These are phyloP conservation scores for Cryptomyrus ogoouensis DNA, from an alignment of 2,113 vertebrate genomes.

Conservation along the genomic window DNA sequence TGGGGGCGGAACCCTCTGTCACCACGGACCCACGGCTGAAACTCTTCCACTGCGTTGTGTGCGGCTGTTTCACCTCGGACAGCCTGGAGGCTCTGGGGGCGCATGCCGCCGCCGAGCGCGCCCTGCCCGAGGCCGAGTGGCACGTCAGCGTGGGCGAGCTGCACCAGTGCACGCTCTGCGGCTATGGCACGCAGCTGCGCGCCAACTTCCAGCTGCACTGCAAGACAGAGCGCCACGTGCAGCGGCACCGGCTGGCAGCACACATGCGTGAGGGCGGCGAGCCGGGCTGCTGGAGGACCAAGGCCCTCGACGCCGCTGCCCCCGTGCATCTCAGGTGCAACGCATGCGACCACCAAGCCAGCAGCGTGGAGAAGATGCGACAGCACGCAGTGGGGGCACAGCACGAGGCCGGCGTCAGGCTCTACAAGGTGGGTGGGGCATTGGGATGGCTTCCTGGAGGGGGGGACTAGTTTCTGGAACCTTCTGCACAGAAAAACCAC, in stretches of 20 bases:
- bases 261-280: slow-evolving; percentile 98
- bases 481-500: too few species aligned
- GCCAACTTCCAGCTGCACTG: slow-evolving; percentile 99
- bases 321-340: slow-evolving; percentile 98
- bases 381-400: slow-evolving; percentile 94
- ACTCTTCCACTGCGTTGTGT: slow-evolving; percentile 98
- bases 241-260: slow-evolving; percentile 98
- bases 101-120: slow-evolving; percentile 87
- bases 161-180: slow-evolving; percentile 99
- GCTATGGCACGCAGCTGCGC: slow-evolving; percentile 99
- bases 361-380: slow-evolving; percentile 98
- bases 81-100: slow-evolving; percentile 93
- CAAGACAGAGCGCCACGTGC: slow-evolving; percentile 99
- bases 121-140: slow-evolving; percentile 97
- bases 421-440: slow-evolving; percentile 88
- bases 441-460: background rate
- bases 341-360: slow-evolving; percentile 98
- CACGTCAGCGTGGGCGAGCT: slow-evolving; percentile 91
- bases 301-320: slow-evolving; percentile 97
- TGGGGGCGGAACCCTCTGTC: slow-evolving; percentile 93
- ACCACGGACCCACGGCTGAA: slow-evolving; percentile 89
- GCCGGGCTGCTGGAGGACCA: slow-evolving; percentile 96
- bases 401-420: slow-evolving; percentile 85
- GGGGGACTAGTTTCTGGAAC: background rate
- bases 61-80: slow-evolving; percentile 98